Conservation (phyloP, 1,140 invertebrate genomes). For the Diorhabda sublineata region DNA sequence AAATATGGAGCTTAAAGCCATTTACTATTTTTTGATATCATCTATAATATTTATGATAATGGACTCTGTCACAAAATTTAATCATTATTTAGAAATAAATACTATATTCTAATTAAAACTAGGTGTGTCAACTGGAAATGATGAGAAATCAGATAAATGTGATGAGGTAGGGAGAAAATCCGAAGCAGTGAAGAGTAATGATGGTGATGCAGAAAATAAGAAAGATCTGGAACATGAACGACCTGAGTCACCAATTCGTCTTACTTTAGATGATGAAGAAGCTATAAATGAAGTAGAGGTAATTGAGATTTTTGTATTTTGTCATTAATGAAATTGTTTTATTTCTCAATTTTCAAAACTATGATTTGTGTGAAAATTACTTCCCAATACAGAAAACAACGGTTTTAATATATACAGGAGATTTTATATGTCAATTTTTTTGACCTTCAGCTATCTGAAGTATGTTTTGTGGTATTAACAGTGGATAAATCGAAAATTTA, state of each 20-base stretch:
- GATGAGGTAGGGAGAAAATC: conserved; percentile 31
- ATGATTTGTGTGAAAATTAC: too few relatives aligned
- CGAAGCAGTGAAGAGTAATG: conserved; percentile 3
- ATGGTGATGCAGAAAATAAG: conserved; percentile 5
- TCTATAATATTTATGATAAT: conserved; percentile 4
- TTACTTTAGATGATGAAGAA: conserved; percentile 44
- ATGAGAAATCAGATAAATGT: conserved; percentile 31
- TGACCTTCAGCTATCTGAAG: too few relatives aligned
- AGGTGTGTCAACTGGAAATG: neutral
- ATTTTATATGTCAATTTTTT: too few relatives aligned
- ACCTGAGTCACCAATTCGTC: conserved; percentile 33
- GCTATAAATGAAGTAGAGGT: conserved; percentile 45
- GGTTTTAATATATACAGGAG: too few relatives aligned
- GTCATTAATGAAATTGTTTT: neutral
- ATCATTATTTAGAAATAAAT: neutral
- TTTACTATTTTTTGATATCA: too few relatives aligned
- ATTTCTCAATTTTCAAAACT: too few relatives aligned
- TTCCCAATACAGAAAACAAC: too few relatives aligned
- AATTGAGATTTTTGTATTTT: conserved; percentile 11
- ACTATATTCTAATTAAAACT: too few relatives aligned
- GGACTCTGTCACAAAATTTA: conserved; percentile 11
- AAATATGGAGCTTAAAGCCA: too few relatives aligned
- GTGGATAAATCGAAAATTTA: too few relatives aligned
- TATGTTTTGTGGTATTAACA: too few relatives aligned
- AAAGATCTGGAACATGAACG: conserved; percentile 24